Percentiles rank a stretch among this genome's conserved stretches.
These are phyloP conservation scores for Orthosia cruda DNA, from an alignment of 2,888 invertebrate genomes.

Conservation along the genomic window DNA sequence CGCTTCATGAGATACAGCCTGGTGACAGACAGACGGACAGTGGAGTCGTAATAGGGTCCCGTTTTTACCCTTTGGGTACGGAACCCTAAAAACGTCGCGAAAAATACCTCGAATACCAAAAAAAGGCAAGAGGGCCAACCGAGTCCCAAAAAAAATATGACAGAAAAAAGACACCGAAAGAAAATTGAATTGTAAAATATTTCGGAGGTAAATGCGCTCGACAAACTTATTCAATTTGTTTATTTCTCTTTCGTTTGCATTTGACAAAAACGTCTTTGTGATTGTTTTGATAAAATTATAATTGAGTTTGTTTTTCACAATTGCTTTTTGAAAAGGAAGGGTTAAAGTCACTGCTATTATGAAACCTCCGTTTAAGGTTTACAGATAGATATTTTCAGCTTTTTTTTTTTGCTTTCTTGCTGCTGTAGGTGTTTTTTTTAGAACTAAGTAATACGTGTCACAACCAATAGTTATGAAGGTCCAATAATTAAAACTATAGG, in stretches of 20 bases:
- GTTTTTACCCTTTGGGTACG: no score
- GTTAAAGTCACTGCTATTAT: slow-evolving; percentile 3
- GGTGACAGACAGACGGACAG: no score
- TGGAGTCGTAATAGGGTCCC: no score
- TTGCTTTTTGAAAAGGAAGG: slow-evolving; percentile 41
- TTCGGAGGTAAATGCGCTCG: slow-evolving; percentile 57
- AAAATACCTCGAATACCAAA: no score
- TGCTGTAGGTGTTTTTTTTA: not conserved
- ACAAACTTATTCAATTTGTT: slow-evolving; percentile 63
- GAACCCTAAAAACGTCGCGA: not conserved
- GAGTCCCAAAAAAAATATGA: slow-evolving; percentile 30
- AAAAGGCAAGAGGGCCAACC: not conserved
- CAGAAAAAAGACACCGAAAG: slow-evolving; percentile 24
- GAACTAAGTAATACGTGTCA: not conserved
- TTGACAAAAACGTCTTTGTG: slow-evolving; percentile 55
- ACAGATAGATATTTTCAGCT: not conserved
- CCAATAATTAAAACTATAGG: not conserved
- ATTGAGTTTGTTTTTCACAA: slow-evolving; percentile 59
- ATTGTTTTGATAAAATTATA: slow-evolving; percentile 58
- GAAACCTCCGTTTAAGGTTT: not conserved
- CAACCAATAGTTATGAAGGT: not conserved
- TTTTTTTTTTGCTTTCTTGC: not conserved
- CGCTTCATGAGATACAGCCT: no score
- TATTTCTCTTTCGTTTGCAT: slow-evolving; percentile 54
- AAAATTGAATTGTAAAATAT: slow-evolving; percentile 62